Conservation (phyloP, 2,888 invertebrate genomes). For the Saturnia pavonia region DNA sequence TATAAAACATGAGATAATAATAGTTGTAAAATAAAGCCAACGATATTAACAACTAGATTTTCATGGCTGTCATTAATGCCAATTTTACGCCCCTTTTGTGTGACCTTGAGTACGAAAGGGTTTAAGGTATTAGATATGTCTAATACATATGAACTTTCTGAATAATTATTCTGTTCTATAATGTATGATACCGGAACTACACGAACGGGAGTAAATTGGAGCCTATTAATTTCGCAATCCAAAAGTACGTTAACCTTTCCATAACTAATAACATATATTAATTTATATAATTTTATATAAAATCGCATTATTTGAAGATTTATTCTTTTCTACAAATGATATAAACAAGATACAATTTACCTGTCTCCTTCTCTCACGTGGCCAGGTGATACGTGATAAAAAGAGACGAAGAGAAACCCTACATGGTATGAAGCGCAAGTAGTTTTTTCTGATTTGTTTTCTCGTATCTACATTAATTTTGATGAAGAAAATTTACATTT, state of each 20-base stretch:
- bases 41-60: too few relatives aligned
- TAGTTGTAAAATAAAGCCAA: too few relatives aligned
- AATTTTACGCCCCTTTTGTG: too few relatives aligned
- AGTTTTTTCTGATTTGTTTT: too few relatives aligned
- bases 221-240: too few relatives aligned
- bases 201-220: too few relatives aligned
- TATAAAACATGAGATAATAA: too few relatives aligned
- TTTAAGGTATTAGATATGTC: neutral
- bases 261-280: neutral
- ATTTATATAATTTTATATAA: neutral
- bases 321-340: neutral
- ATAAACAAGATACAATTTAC: neutral
- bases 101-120: too few relatives aligned
- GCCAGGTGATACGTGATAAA: neutral
- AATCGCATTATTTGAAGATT: neutral
- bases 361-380: neutral
- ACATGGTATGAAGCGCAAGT: neutral
- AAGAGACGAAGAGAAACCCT: neutral
- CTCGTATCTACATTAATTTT: neutral
- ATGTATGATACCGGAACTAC: too few relatives aligned
- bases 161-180: too few relatives aligned
- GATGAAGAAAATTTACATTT: neutral
- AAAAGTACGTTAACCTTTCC: too few relatives aligned
- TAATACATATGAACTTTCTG: neutral
- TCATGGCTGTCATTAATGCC: too few relatives aligned